A percentile compares a stretch with the other conserved stretches of the same genome.
Evolutionary conservation across 2,888 invertebrate species (phyloP).

Genomic region (Xanthorhoe spadicearia): DNA sequence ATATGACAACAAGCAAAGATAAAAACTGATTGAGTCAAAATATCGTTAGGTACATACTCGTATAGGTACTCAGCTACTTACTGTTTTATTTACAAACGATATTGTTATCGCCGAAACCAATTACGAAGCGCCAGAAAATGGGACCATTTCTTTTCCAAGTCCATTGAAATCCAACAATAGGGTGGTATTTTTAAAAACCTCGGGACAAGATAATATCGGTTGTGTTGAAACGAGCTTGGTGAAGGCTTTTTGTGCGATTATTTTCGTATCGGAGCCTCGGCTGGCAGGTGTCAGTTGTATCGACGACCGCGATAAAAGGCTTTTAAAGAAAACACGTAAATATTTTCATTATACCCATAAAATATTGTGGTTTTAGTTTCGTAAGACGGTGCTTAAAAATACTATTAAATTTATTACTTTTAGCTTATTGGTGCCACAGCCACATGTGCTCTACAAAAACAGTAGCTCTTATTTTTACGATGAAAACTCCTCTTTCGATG

Average conservation of each 20-base stretch:
- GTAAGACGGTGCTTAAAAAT: not conserved
- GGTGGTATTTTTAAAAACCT: conserved; percentile 21
- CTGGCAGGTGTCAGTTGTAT: conserved; percentile 38
- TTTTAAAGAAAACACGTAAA: conserved; percentile 19
- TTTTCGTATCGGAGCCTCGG: conserved; percentile 30
- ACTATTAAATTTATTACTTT: not conserved
- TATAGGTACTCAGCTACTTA: not conserved
- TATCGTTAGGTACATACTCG: not conserved
- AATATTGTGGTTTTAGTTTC: not conserved
- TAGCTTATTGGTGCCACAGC: not conserved
- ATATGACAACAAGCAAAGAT: not conserved
- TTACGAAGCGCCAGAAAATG: conserved; percentile 22
- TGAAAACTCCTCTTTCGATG: not conserved
- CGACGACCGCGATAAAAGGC: conserved; percentile 19
- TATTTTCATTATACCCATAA: conserved; percentile 13
- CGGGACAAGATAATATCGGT: conserved; percentile 27
- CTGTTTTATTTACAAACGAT: not conserved
- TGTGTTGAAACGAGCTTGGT: conserved; percentile 14
- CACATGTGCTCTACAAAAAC: not conserved
- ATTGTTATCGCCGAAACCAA: conserved; percentile 19
- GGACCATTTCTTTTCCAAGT: conserved; percentile 21
- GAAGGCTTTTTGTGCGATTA: conserved; percentile 30
- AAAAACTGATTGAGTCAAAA: not conserved
- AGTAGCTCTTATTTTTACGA: not conserved
- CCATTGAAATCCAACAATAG: conserved; percentile 26